A percentile compares a stretch with the other conserved stretches of the same genome.
phyloP scores from a whole-genome alignment of 2,888 invertebrate species.

The Seira ritae region DNA sequence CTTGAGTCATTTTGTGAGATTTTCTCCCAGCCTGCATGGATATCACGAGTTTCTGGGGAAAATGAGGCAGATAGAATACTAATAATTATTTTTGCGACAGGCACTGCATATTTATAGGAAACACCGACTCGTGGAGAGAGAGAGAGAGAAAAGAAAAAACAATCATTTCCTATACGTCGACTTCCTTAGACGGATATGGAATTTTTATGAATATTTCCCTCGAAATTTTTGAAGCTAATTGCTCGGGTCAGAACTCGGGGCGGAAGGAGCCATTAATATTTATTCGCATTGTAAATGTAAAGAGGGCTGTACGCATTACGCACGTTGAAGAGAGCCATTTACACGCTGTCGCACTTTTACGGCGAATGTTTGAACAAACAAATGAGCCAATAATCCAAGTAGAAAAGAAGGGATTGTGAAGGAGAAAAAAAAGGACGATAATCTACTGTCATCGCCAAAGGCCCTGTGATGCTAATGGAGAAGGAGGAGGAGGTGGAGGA shows the following conservation, averaged over 20 bases:
- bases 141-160: background rate
- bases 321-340: no score
- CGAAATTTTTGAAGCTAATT: background rate
- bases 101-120: background rate
- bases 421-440: no score
- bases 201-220: no score
- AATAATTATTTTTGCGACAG: background rate
- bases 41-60: background rate
- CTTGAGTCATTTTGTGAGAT: background rate
- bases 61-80: background rate
- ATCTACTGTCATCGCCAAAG: background rate
- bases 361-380: background rate
- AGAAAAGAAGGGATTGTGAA: background rate
- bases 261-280: background rate
- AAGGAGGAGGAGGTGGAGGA: no score
- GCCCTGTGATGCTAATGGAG: background rate
- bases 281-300: background rate
- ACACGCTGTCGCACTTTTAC: conserved; percentile 2
- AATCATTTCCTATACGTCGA: background rate
- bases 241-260: background rate
- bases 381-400: background rate
- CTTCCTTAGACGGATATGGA: no score
- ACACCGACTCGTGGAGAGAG: no score
- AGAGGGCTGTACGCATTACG: background rate
- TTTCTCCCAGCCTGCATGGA: background rate